These are phyloP conservation scores for Scelioninae gen. 1 DNA, from an alignment of 2,888 invertebrate genomes.

Conservation along the genomic window DNA sequence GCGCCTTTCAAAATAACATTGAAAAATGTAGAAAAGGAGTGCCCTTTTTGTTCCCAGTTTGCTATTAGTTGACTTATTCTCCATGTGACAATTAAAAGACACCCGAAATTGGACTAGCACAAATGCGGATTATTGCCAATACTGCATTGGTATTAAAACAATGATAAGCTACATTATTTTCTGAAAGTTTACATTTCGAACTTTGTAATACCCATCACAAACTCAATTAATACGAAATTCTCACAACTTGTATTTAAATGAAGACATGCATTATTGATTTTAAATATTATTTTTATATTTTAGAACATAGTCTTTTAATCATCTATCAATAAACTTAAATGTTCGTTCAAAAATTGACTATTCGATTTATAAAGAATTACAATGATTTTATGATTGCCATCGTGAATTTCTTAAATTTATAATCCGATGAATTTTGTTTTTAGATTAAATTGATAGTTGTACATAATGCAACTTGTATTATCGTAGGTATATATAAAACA, in stretches of 20 bases:
- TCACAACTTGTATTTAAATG: neutral
- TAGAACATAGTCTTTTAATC: too few relatives aligned
- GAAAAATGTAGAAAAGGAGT: slow-evolving; percentile 14
- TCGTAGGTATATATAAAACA: too few relatives aligned
- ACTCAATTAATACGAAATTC: neutral
- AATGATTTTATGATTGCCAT: too few relatives aligned
- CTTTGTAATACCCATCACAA: neutral
- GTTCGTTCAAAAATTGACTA: too few relatives aligned
- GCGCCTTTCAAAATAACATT: slow-evolving; percentile 3
- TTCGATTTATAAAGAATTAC: too few relatives aligned
- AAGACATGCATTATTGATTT: slow-evolving; percentile 6
- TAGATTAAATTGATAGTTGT: too few relatives aligned
- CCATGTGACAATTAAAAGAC: neutral
- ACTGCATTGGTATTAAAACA: neutral
- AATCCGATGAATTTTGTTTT: too few relatives aligned
- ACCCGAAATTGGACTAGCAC: neutral
- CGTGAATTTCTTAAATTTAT: too few relatives aligned
- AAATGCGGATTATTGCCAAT: neutral
- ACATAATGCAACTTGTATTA: too few relatives aligned
- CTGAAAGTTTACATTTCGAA: slow-evolving; percentile 1
- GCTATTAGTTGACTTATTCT: neutral
- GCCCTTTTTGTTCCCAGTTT: neutral
- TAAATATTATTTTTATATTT: slow-evolving; percentile 27
- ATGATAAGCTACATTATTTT: slow-evolving; percentile 3
- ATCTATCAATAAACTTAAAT: too few relatives aligned